Evolutionary conservation across 1,140 invertebrate genomes (phyloP), one percentile per base, ranked within the genome.

Genomic region (Artemia franciscana): DNA sequence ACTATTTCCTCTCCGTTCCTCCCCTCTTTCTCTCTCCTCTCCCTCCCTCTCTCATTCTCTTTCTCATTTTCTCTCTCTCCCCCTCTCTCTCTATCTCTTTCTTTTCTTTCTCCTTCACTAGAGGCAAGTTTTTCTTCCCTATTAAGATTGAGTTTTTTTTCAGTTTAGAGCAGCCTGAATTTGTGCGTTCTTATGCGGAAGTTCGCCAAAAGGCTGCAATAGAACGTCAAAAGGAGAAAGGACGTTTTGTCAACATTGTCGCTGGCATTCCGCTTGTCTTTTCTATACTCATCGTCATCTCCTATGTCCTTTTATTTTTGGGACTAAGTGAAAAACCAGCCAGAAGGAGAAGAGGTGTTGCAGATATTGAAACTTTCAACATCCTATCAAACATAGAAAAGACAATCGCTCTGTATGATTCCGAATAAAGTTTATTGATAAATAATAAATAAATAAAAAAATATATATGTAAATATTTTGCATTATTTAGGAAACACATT

Each of bases 211-310:
- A 51, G 12, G 39, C 39, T 12, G 39, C 39, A 51, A 18, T 15
- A 12, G 39, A 51, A 18, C 12, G 39, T 12, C 12, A 51, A 18
- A 51, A 3, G 15, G 62, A 63, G 58, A 28, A 56, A 5, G 62
- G 62, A 7, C 62, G 62, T 2, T 28, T 63, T 23, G 2, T 63
- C 23, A 63, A 63, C 58, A 63, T 63, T 58, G 58, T 63, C 26
- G 23, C 59, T 9, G 62, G 62, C 24, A 59, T 59, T 9, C 18
- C 58, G 5, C 24, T 63, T 27, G 21, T 63, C 24, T 12, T 60
- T 15, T 28, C 56, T 12, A 28, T 63, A n/a, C 24, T 58, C 3
- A 58, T 63, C 25, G 18, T 60, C 9, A 24, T 30, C 12, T 63
- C 62, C 18, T 63, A 24, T 39, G 18, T 63, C n/a, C 58, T 59